These are phyloP conservation scores for Urocitellus parryii DNA, from an alignment of 2,113 vertebrate species.

Conservation along the genomic window DNA sequence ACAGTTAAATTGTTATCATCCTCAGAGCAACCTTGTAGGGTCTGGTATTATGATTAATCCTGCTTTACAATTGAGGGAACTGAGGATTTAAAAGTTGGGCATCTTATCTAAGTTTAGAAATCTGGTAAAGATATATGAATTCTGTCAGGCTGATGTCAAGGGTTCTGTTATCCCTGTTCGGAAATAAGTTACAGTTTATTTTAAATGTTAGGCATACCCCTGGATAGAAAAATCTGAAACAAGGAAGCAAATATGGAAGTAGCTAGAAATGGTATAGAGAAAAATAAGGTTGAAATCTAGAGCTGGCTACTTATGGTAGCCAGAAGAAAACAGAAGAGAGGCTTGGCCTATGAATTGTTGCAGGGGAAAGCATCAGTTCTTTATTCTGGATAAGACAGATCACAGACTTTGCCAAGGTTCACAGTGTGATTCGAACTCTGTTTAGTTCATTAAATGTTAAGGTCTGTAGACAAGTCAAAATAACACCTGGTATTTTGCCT, in stretches of 20 bases:
- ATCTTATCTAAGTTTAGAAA: not conserved
- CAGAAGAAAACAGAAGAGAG: not conserved
- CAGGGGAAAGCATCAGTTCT: not conserved
- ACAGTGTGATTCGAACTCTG: not conserved
- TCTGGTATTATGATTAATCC: not conserved
- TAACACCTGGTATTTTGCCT: too few species aligned
- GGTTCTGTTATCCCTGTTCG: not conserved
- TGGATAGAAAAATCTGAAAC: conserved; percentile 1
- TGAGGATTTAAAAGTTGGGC: not conserved
- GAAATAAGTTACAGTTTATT: not conserved
- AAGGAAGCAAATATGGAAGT: not conserved
- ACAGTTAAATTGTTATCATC: not conserved
- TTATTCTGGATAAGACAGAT: not conserved
- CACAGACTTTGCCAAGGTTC: not conserved
- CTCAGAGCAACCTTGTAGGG: not conserved
- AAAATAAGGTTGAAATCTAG: not conserved
- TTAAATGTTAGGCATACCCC: not conserved
- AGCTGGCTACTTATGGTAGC: not conserved
- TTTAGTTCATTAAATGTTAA: not conserved
- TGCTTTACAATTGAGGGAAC: not conserved
- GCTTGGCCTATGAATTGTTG: not conserved
- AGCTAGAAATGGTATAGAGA: not conserved
- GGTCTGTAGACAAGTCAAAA: too few species aligned
- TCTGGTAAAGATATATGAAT: not conserved
- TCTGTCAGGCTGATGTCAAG: not conserved